phyloP scores from a whole-genome alignment of 2,797 vertebrate species.

The Uromys caudimaculatus region DNA sequence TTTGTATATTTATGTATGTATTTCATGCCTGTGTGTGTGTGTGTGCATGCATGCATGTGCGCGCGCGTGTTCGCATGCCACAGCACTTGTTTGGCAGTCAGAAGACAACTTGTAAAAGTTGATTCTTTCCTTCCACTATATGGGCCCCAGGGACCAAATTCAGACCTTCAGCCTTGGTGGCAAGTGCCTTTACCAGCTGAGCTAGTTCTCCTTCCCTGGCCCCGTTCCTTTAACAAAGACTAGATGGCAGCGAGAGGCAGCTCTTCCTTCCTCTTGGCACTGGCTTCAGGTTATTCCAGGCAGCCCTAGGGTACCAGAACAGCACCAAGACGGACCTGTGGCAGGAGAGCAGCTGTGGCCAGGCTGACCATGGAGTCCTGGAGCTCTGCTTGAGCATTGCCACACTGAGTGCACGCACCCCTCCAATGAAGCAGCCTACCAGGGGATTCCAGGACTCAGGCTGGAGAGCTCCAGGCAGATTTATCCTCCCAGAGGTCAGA shows the following conservation, averaged over 20 bases:
- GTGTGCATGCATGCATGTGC: background rate
- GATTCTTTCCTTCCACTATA: background rate
- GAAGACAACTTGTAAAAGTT: background rate
- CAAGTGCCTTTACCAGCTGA: background rate
- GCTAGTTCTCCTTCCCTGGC: background rate
- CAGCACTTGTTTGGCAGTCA: background rate
- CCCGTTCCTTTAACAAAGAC: background rate
- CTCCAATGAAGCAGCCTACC: slow-evolving; percentile 60
- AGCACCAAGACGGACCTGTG: background rate
- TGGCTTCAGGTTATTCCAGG: background rate
- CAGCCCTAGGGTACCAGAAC: background rate
- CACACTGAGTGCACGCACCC: slow-evolving; percentile 72
- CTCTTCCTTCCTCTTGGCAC: fast-evolving
- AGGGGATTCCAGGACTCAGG: slow-evolving; percentile 60
- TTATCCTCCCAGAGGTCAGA: slow-evolving; percentile 83
- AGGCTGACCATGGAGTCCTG: slow-evolving; percentile 71
- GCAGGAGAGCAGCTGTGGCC: slow-evolving; percentile 72
- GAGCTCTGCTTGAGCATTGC: slow-evolving; percentile 37
- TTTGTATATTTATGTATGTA: background rate
- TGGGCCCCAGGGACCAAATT: background rate
- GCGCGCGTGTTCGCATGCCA: background rate
- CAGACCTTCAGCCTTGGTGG: background rate
- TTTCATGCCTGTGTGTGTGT: background rate
- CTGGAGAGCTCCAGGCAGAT: slow-evolving; percentile 81
- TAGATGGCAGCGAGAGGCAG: fast-evolving